Evolutionary conservation across 1,140 invertebrate genomes (phyloP).

Genomic region (Bombus balteatus): DNA sequence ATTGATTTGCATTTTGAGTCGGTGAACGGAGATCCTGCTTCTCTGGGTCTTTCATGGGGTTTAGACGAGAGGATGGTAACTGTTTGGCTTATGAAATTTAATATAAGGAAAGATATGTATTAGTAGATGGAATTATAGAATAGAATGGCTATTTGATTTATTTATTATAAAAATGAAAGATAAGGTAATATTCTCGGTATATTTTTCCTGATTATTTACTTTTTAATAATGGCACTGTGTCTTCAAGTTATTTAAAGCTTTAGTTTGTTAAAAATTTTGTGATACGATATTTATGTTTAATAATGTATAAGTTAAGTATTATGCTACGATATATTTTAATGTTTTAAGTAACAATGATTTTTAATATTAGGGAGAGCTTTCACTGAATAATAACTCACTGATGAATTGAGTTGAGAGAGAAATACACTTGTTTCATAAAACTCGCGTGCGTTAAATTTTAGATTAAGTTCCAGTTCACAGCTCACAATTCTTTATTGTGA

Average conservation of each 20-base stretch:
- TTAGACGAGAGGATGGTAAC: neutral
- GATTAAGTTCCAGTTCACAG: neutral
- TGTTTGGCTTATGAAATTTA: neutral
- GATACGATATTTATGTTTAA: no score
- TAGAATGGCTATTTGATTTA: no score
- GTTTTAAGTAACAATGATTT: neutral
- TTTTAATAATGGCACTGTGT: no score
- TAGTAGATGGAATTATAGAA: no score
- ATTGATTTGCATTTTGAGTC: conserved; percentile 29
- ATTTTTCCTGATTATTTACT: no score
- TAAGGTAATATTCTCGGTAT: no score
- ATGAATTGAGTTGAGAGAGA: neutral
- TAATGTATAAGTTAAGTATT: no score
- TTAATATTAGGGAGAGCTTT: neutral
- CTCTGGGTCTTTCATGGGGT: neutral
- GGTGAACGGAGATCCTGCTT: neutral
- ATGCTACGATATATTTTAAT: no score
- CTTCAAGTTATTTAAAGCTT: no score
- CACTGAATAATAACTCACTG: neutral
- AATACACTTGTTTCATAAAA: neutral
- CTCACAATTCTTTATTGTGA: neutral
- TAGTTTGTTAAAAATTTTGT: no score
- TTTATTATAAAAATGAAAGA: no score
- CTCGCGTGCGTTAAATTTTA: neutral
- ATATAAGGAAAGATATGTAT: no score